Evolutionary conservation across 1,140 invertebrate genomes (phyloP).

Genomic region (Hylyphantes graminicola): DNA sequence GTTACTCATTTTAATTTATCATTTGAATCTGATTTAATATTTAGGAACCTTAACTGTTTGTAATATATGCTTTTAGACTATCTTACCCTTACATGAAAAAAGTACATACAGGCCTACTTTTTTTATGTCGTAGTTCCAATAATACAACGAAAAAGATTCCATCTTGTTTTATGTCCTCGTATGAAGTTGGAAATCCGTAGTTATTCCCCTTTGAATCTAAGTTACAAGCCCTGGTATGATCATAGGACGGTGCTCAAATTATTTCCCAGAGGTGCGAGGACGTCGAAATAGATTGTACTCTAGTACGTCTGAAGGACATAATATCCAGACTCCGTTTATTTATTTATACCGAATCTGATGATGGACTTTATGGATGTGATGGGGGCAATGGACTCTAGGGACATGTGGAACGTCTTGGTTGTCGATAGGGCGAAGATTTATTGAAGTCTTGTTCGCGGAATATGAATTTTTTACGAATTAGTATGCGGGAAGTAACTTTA

Average conservation of each 20-base stretch:
- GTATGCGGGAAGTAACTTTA: too few relatives aligned
- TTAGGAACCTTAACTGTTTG: too few relatives aligned
- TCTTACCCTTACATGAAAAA: too few relatives aligned
- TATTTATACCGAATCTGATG: constrained; percentile 41
- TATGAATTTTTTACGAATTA: not conserved
- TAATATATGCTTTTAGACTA: too few relatives aligned
- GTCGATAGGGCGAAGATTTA: constrained; percentile 30
- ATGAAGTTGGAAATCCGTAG: not conserved
- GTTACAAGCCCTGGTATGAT: too few relatives aligned
- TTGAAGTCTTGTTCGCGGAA: not conserved
- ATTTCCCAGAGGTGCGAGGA: constrained; percentile 15
- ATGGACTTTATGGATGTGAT: constrained; percentile 43
- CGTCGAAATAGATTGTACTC: too few relatives aligned
- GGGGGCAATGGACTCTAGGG: constrained; percentile 10
- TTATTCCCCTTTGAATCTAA: too few relatives aligned
- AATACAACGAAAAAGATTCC: not conserved
- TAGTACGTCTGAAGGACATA: not conserved
- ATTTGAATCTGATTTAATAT: too few relatives aligned
- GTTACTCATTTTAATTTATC: too few relatives aligned
- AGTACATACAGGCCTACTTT: too few relatives aligned
- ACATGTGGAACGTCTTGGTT: not conserved
- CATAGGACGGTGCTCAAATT: constrained; percentile 23
- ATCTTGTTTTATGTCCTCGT: not conserved
- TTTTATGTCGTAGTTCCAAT: too few relatives aligned
- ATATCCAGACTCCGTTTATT: constrained; percentile 23